Evolutionary conservation across 2,113 vertebrate species (phyloP), one percentile per base, ranked within the genome.

Genomic region (Dolichallabes microphthalmus): DNA sequence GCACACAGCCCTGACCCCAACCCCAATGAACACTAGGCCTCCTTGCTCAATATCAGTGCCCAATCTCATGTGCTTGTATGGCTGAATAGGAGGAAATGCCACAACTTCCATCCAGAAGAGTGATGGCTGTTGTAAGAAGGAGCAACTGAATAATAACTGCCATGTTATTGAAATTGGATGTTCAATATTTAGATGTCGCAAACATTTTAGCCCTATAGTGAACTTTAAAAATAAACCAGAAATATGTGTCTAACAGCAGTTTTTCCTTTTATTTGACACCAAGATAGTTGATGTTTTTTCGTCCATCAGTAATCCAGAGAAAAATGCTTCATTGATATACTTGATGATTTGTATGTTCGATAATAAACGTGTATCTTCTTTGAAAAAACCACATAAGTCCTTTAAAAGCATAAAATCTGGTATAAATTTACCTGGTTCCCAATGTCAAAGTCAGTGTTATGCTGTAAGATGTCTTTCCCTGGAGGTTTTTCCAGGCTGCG

Each of bases 401-500:
- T 75, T n/a, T n/a, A 52, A 45, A n/a, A 25, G 13, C 39, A 25
- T 50, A 30, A 80, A 80, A n/a, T n/a, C 2, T 39, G 83, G 27
- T 64, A 55, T 58, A 39, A 35, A 50, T 85, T 89, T 94, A 97
- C 96, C 95, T 95, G 91, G 86, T 95, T 95, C 90, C 95, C 95
- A 32, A 91, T 93, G 90, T 96, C 94, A 93, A 95, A 96, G 64
- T 96, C 94, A 25, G 73, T 86, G 88, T 95, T 96, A 90, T 83
- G 85, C 66, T 94, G 94, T 1, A 93, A 94, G 82, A 92, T 88
- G 10, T 96, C 95, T 81, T 96, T 95, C 0, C 87, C 90, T 53
- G 90, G 50, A 10, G 94, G 92, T 83, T 96, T 95, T 80, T 95
- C 93, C 71, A 96, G 91, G 86, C 95, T 96, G 88, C 95, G 95